A percentile compares a stretch with the other conserved stretches of the same genome.
Evolutionary conservation across 2,888 invertebrate species (phyloP).

Genomic region (Leptinotarsa haldemani): DNA sequence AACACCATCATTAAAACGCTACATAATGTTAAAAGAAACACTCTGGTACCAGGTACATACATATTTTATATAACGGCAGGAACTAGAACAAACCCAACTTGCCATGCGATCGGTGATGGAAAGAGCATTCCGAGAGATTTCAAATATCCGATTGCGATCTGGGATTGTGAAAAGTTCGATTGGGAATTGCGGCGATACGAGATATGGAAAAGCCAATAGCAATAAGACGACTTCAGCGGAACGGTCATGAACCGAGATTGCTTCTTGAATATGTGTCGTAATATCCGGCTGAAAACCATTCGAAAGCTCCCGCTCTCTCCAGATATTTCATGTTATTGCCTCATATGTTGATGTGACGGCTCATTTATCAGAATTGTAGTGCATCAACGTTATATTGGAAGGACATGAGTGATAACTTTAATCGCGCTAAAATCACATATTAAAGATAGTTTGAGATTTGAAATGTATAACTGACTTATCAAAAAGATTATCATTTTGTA

Average conservation of each 20-base stretch:
- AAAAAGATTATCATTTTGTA: too few relatives aligned
- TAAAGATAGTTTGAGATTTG: neutral
- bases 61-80: constrained; percentile 41
- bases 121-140: constrained; percentile 54
- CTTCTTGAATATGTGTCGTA: constrained; percentile 47
- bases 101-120: constrained; percentile 47
- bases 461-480: neutral
- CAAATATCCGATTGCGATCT: constrained; percentile 53
- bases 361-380: constrained; percentile 8
- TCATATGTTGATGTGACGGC: constrained; percentile 22
- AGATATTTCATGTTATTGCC: constrained; percentile 23
- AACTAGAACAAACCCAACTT: constrained; percentile 45
- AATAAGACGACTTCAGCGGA: constrained; percentile 49
- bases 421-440: neutral
- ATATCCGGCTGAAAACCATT: constrained; percentile 34
- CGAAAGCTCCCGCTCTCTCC: constrained; percentile 10
- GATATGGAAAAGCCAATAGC: constrained; percentile 41
- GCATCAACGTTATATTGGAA: neutral
- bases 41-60: constrained; percentile 39
- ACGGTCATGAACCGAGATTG: constrained; percentile 49
- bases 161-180: constrained; percentile 50
- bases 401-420: neutral
- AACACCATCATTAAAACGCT: neutral
- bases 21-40: constrained; percentile 11
- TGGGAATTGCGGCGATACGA: constrained; percentile 45